Evolutionary conservation across 2,888 invertebrate genomes (phyloP), one percentile per base, ranked within the genome.

Genomic region (Reticulitermes lucifugus): DNA sequence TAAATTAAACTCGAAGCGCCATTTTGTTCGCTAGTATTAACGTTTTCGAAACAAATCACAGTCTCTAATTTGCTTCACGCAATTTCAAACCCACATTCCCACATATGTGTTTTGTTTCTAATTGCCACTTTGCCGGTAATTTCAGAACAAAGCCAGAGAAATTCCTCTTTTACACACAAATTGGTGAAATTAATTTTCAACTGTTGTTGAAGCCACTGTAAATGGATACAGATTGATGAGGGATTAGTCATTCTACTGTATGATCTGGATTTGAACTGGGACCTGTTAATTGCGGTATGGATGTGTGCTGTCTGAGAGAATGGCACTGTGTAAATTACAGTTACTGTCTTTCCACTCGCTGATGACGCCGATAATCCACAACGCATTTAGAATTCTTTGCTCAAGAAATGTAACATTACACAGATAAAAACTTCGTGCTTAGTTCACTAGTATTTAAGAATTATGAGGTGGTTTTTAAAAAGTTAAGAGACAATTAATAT

Each of bases 141-240:
- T 18, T 18, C 14, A 25, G n/a, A n/a, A 65, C 65, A 65, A 65
- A 65, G 65, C n/a, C 25, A 65, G n/a, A 65, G 65, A 65, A 65
- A 65, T 25, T 9, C 12, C 65, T n/a, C 65, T n/a, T 65, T 65
- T 65, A 65, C n/a, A n/a, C 65, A 65, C 9, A 25, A 25, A 65
- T 25, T 65, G 65, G 6, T 65, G 65, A 65, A 65, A 65, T 65
- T 65, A 65, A 65, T 65, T 65, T 65, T 65, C 7, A n/a, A 25
- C 65, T 7, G 14, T 5, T 65, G 25, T 65, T 25, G 65, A 65
- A 65, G n/a, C 25, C 65, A 10, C n/a, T 65, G 2, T 65, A 65
- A 65, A 65, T 65, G 65, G 14, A 65, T 65, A 65, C 65, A 65
- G n/a, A 65, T n/a, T 65, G 65, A 25, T 10, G 65, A 65, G 65